phyloP scores from a whole-genome alignment of 2,113 vertebrate species.

The Forbesichthys papilliferus region DNA sequence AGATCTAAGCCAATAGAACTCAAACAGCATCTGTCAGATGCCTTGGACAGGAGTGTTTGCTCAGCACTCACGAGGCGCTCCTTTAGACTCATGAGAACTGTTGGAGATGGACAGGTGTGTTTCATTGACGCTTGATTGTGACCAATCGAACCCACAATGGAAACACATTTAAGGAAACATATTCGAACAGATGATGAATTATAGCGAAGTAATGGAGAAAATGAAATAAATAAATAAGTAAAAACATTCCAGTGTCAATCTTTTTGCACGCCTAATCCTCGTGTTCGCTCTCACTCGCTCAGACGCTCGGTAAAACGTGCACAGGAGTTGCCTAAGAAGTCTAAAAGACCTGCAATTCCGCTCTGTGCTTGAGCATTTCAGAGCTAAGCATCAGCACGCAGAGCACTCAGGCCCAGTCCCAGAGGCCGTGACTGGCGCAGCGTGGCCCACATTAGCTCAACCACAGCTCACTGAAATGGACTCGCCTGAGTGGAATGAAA shows the following conservation, averaged over 20 bases:
- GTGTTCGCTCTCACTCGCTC: slow-evolving; percentile 11
- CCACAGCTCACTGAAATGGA: slow-evolving; percentile 77
- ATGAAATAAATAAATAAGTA: neutral
- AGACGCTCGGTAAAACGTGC: slow-evolving; percentile 20
- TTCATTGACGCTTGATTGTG: slow-evolving; percentile 1
- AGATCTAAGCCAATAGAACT: slow-evolving; percentile 77
- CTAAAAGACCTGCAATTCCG: slow-evolving; percentile 64
- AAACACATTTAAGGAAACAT: neutral
- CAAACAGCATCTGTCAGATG: slow-evolving; percentile 75
- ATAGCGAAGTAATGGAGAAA: slow-evolving; percentile 2
- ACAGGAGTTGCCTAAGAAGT: slow-evolving; percentile 45
- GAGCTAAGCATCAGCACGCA: slow-evolving; percentile 71
- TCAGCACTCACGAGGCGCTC: slow-evolving; percentile 69
- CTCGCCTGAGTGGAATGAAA: slow-evolving; percentile 79
- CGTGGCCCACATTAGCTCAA: slow-evolving; percentile 77
- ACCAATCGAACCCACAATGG: no score
- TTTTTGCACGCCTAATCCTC: slow-evolving; percentile 3
- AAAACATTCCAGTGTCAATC: neutral
- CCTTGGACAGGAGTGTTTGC: slow-evolving; percentile 72
- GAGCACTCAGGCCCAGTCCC: slow-evolving; percentile 77
- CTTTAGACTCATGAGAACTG: slow-evolving; percentile 47
- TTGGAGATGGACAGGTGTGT: slow-evolving; percentile 26
- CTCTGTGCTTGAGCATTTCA: slow-evolving; percentile 61
- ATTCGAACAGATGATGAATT: neutral
- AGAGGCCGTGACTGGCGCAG: slow-evolving; percentile 79